Conservation (phyloP, 2,888 invertebrate species). For the Limnephilus auricula region DNA sequence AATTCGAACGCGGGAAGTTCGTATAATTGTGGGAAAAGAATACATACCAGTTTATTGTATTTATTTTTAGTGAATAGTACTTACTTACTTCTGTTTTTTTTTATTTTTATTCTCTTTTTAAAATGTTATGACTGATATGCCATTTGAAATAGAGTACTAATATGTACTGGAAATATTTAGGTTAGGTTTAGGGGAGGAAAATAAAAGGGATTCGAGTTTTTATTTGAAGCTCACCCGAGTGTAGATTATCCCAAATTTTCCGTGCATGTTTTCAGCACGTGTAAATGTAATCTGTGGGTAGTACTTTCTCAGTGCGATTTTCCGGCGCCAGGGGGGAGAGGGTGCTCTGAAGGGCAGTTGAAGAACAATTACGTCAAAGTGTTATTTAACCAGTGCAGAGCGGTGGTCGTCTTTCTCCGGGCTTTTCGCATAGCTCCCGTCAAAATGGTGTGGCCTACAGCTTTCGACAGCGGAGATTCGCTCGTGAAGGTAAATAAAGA, state of each 20-base stretch:
- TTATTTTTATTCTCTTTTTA: background rate
- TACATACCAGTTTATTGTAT: background rate
- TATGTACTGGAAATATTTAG: too few relatives aligned
- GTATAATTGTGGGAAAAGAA: background rate
- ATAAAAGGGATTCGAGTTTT: background rate
- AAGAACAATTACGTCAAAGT: conserved; percentile 75
- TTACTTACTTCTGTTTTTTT: background rate
- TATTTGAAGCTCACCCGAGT: conserved; percentile 5
- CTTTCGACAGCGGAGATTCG: conserved; percentile 71
- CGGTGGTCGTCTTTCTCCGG: conserved; percentile 15
- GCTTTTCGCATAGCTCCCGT: conserved; percentile 69
- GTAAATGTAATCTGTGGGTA: background rate
- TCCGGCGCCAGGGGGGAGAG: conserved; percentile 49
- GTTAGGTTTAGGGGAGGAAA: background rate
- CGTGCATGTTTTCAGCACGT: background rate
- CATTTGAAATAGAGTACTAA: background rate
- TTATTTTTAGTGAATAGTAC: background rate
- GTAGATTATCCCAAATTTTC: background rate
- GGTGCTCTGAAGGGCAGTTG: conserved; percentile 76
- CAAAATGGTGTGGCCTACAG: conserved; percentile 74
- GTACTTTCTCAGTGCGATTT: conserved; percentile 44
- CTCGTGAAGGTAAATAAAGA: conserved; percentile 54
- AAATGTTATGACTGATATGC: background rate
- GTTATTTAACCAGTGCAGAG: conserved; percentile 60
- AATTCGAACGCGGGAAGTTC: conserved; percentile 15